Evolutionary conservation across 2,113 vertebrate species (phyloP).

Genomic region (Leptodactylus fuscus): DNA sequence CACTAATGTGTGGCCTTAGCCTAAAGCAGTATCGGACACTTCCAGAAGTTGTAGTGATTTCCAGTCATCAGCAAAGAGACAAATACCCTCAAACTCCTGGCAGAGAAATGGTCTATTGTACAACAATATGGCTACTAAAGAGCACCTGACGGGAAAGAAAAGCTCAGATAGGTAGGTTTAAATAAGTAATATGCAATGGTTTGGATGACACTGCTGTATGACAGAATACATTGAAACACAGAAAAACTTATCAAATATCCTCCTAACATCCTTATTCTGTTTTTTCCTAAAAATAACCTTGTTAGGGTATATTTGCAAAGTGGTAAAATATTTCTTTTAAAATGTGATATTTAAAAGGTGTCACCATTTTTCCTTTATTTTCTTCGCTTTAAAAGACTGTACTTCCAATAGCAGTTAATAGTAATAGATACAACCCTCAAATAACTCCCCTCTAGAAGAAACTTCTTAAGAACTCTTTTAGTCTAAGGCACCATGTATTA

Average conservation of each 20-base stretch:
- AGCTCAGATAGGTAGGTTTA: background rate
- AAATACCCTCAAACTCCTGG: background rate
- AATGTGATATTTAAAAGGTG: background rate
- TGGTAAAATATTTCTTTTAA: background rate
- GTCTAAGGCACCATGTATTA: too few species aligned
- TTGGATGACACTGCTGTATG: background rate
- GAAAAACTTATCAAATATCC: background rate
- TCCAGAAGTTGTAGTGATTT: too few species aligned
- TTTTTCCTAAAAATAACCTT: background rate
- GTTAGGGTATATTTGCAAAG: background rate
- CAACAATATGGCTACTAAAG: background rate
- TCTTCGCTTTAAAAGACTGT: background rate
- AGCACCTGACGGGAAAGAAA: too few species aligned
- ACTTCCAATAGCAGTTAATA: background rate
- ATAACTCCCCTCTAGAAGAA: background rate
- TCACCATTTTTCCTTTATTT: background rate
- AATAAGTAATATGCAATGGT: background rate
- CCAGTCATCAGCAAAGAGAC: too few species aligned
- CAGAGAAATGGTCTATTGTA: background rate
- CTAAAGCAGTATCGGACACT: too few species aligned
- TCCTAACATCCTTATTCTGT: background rate
- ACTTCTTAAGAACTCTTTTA: background rate
- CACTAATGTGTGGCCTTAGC: too few species aligned
- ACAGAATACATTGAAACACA: background rate
- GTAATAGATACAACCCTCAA: background rate